Conservation (phyloP, 2,888 invertebrate genomes). For the Caenorhabditis sp. region DNA sequence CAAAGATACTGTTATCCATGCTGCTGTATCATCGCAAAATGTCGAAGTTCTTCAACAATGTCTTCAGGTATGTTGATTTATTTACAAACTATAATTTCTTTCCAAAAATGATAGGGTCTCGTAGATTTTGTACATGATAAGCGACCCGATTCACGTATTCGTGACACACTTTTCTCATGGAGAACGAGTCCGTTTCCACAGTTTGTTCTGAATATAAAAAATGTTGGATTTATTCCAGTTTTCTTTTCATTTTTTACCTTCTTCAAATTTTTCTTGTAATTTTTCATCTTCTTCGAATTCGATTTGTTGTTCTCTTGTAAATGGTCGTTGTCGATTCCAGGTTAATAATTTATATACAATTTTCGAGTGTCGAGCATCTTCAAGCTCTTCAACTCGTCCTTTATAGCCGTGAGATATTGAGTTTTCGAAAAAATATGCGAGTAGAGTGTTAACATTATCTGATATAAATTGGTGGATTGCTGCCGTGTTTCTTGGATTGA, state of each 20-base stretch:
- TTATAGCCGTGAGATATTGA: slow-evolving; percentile 1
- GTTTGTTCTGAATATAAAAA: slow-evolving; percentile 9
- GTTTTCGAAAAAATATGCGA: slow-evolving; percentile 7
- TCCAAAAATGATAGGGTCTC: slow-evolving; percentile 13
- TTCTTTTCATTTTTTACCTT: neutral
- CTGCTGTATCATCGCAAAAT: slow-evolving; percentile 87
- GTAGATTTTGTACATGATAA: neutral
- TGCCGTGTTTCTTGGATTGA: slow-evolving; percentile 7
- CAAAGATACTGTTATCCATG: slow-evolving; percentile 89
- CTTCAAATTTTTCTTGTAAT: neutral
- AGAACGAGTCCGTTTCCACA: neutral
- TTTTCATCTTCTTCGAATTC: slow-evolving; percentile 9
- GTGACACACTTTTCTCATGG: neutral
- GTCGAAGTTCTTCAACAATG: slow-evolving; percentile 81
- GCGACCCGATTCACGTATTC: neutral
- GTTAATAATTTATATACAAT: slow-evolving; percentile 12
- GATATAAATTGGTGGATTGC: slow-evolving; percentile 3
- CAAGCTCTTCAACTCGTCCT: slow-evolving; percentile 5
- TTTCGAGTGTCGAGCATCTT: slow-evolving; percentile 7
- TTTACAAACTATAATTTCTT: neutral
- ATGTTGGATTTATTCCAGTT: neutral
- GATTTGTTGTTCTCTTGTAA: neutral
- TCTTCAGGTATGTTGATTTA: slow-evolving; percentile 74
- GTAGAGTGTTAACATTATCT: slow-evolving; percentile 11
- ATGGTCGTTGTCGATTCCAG: neutral